These are phyloP conservation scores for Pterobdella sp. DNA, from an alignment of 2,888 invertebrate species.

Conservation along the genomic window DNA sequence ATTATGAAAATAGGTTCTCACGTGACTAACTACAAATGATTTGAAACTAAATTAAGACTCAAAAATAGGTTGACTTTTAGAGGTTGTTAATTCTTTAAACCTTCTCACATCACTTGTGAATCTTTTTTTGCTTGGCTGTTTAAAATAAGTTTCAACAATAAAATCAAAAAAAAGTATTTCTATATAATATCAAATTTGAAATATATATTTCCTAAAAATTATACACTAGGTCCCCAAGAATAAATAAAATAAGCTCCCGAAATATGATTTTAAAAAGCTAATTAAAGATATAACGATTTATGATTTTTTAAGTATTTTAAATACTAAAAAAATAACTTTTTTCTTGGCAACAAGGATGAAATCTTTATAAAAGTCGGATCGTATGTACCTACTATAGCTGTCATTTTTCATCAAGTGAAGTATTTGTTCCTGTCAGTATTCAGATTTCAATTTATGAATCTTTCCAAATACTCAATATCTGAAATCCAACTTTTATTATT, in stretches of 20 bases:
- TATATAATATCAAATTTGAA: too few relatives aligned
- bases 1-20: neutral
- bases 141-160: too few relatives aligned
- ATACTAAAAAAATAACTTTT: conserved; percentile 77
- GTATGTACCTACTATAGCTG: conserved; percentile 90
- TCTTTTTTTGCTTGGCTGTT: conserved; percentile 39
- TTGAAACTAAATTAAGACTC: neutral
- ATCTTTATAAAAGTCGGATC: conserved; percentile 97
- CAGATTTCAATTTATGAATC: neutral
- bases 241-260: too few relatives aligned
- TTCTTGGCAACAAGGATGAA: conserved; percentile 89
- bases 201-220: too few relatives aligned
- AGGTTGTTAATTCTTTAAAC: conserved; percentile 35
- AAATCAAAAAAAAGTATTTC: too few relatives aligned
- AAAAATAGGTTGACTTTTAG: conserved; percentile 23
- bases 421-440: conserved; percentile 73
- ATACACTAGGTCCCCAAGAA: too few relatives aligned
- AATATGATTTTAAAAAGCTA: too few relatives aligned
- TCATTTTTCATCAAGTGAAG: conserved; percentile 99
- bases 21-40: neutral
- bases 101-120: conserved; percentile 39
- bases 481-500: too few relatives aligned
- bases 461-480: too few relatives aligned
- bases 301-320: too few relatives aligned
- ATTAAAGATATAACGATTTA: too few relatives aligned